Evolutionary conservation across 1,140 invertebrate species (phyloP), one percentile per base, ranked within the genome.

Genomic region (Heterodera schachtii): DNA sequence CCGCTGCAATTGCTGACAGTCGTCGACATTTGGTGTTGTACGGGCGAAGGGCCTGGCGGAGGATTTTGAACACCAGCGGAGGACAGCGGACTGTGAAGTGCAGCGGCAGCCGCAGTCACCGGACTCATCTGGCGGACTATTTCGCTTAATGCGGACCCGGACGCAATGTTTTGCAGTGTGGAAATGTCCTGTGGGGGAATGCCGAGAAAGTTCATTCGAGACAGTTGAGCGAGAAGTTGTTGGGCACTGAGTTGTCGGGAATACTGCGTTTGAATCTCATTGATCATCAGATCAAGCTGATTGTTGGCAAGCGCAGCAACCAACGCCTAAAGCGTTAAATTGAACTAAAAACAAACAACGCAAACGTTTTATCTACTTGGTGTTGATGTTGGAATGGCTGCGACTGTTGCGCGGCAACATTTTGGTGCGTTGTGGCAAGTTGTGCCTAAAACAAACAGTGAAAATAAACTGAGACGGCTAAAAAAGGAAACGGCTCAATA

Each of bases 211-310:
- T 70, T 70, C 60, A 79, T 47, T 21, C 80, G 70, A 43, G 71
- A 49, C n/a, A 79, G 43, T 46, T 80, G 71, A 52, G 11, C 64
- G 6, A 73, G 46, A 0, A 73, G 13, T 19, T 80, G 71, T 75
- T 73, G 75, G 4, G 79, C 79, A 46, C 47, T 80, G 21, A 73
- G 49, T 79, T 80, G 79, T 19, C 64, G 79, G 7, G 71, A 73
- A 75, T 79, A 80, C 44, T 75, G 79, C 19, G 60, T 41, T 60
- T 70, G 79, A 13, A 73, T 80, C 75, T 80, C 79, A 13, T 80
- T 80, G 69, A 78, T 78, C 21, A 78, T 49, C 70, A 78, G 70
- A 31, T 78, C 77, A 21, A 78, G 31, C 70, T 78, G 77, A 21
- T 70, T 78, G 70, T 69, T 78, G 11, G 70, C 44, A 41, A 64